Conservation (phyloP, 2,888 invertebrate species). For the Adelphocoris suturalis region DNA sequence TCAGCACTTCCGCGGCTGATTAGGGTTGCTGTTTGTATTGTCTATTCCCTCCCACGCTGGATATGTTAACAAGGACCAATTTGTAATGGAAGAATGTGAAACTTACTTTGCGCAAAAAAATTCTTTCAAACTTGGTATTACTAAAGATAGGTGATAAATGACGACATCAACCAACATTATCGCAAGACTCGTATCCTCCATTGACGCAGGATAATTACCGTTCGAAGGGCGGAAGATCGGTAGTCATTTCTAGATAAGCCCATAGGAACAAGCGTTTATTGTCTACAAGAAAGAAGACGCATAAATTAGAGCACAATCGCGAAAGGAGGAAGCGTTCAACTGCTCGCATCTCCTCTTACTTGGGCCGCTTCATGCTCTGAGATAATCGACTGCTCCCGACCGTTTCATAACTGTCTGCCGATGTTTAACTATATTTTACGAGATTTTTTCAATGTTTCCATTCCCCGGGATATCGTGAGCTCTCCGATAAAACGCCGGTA, state of each 20-base stretch:
- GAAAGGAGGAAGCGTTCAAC: constrained; percentile 57
- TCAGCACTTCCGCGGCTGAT: too few relatives aligned
- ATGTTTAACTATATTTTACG: constrained; percentile 20
- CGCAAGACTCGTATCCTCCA: background rate
- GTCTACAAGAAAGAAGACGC: constrained; percentile 53
- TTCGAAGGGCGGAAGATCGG: constrained; percentile 21
- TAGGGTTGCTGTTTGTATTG: too few relatives aligned
- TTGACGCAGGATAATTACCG: background rate
- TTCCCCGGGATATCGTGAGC: background rate
- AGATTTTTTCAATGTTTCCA: constrained; percentile 5
- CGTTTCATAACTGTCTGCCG: background rate
- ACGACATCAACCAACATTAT: background rate
- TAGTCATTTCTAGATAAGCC: background rate
- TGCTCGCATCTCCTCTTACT: constrained; percentile 25
- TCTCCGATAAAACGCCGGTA: background rate
- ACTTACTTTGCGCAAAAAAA: too few relatives aligned
- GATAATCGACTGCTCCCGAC: constrained; percentile 27
- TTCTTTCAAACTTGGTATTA: too few relatives aligned
- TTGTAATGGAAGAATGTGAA: too few relatives aligned
- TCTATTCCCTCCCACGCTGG: too few relatives aligned
- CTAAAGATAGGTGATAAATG: background rate
- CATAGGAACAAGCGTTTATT: constrained; percentile 24
- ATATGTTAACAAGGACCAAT: too few relatives aligned
- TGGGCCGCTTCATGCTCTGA: constrained; percentile 1
- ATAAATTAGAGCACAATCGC: constrained; percentile 63